phyloP scores from a whole-genome alignment of 2,797 vertebrate genomes.

The Simalia tracyae region DNA sequence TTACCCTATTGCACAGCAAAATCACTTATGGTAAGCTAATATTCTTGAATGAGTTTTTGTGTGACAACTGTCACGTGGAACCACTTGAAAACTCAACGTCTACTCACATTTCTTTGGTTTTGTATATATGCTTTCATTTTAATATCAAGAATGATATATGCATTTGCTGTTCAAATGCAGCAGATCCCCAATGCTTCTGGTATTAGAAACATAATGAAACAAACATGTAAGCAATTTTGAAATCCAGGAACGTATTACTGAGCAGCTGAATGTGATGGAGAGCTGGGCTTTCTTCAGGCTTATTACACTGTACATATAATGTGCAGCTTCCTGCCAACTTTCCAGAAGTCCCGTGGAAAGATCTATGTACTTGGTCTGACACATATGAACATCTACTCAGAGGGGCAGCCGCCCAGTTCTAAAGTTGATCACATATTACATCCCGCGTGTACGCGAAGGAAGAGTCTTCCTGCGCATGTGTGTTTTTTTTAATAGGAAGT shows the following conservation, averaged over 20 bases:
- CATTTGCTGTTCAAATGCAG: constrained; percentile 40
- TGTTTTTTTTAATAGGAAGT: constrained; percentile 56
- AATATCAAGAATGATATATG: not conserved
- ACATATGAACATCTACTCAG: not conserved
- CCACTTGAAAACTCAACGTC: not conserved
- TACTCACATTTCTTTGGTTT: constrained; percentile 41
- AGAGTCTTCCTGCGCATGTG: not conserved
- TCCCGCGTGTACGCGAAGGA: not conserved
- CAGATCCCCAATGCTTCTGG: constrained; percentile 57
- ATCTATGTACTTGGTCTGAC: not conserved
- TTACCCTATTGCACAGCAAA: not conserved
- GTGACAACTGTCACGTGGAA: not conserved
- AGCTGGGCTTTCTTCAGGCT: constrained; percentile 10
- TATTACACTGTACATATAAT: not conserved
- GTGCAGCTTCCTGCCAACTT: not conserved
- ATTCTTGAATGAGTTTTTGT: not conserved
- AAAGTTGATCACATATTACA: not conserved
- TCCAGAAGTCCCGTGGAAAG: not conserved
- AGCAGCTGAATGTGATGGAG: constrained; percentile 37
- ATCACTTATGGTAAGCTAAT: not conserved
- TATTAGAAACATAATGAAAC: constrained; percentile 52
- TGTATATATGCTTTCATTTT: constrained; percentile 61
- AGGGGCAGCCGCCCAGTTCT: not conserved
- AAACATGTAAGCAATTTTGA: constrained; percentile 51
- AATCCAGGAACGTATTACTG: constrained; percentile 59